Percentiles rank a stretch among this genome's conserved stretches.
Evolutionary conservation across 2,888 invertebrate genomes (phyloP).

Genomic region (Trimorus sp.): DNA sequence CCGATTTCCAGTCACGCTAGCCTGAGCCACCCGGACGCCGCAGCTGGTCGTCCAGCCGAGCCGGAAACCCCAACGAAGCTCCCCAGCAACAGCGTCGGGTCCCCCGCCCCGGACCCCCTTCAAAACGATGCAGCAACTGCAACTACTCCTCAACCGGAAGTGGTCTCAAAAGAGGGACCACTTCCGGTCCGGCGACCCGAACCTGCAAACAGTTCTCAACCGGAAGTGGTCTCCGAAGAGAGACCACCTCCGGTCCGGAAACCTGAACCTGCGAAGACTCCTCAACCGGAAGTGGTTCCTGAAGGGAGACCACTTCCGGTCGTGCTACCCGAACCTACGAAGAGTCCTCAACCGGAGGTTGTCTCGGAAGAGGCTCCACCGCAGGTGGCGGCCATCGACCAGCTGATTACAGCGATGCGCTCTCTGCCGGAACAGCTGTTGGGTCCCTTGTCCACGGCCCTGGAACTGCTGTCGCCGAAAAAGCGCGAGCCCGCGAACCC

Average conservation of each 20-base stretch:
- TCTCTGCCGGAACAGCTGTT: constrained; percentile 77
- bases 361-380: constrained; percentile 13
- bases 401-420: constrained; percentile 75
- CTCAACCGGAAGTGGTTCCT: no score
- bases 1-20: constrained; percentile 58
- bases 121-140: constrained; percentile 6
- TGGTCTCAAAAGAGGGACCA: no score
- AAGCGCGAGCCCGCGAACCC: constrained; percentile 39
- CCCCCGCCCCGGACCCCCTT: constrained; percentile 10
- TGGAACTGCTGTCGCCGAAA: constrained; percentile 74
- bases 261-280: no score
- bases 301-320: no score
- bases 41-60: neutral
- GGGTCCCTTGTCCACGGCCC: constrained; percentile 74
- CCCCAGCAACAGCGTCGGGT: no score
- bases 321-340: neutral
- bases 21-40: constrained; percentile 15
- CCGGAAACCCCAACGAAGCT: no score
- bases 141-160: no score
- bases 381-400: constrained; percentile 71
- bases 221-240: neutral
- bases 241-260: constrained; percentile 30
- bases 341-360: neutral
- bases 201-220: neutral
- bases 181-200: no score